Evolutionary conservation across 2,113 vertebrate species (phyloP).

Genomic region (Neofelis nebulosa): DNA sequence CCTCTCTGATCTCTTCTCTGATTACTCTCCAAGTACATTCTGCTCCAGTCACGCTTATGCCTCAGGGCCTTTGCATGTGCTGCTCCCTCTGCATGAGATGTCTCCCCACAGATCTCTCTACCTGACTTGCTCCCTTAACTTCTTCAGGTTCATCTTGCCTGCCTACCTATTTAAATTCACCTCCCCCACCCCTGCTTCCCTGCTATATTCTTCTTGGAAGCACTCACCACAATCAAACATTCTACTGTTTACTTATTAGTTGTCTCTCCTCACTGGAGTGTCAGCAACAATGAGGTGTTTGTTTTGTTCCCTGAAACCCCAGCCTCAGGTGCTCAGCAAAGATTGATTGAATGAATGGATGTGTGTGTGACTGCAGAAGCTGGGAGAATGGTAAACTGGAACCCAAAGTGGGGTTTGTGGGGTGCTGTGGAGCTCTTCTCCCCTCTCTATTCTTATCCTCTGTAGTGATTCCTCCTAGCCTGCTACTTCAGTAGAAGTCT

Average conservation of each 20-base stretch:
- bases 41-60: neutral
- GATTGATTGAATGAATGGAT: neutral
- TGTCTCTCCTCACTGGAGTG: neutral
- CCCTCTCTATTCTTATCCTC: neutral
- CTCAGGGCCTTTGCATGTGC: neutral
- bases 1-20: neutral
- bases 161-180: conserved; percentile 7
- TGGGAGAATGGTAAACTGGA: neutral
- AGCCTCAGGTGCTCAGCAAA: neutral
- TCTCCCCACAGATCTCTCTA: neutral
- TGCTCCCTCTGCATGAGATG: neutral
- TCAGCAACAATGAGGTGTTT: neutral
- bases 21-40: neutral
- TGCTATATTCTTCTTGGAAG: neutral
- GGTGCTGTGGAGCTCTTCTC: neutral
- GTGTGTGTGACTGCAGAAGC: neutral
- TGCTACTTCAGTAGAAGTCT: neutral
- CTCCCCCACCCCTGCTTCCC: neutral
- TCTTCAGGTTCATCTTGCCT: neutral
- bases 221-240: neutral
- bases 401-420: neutral
- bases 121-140: neutral
- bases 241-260: neutral
- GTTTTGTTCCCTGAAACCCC: neutral
- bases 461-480: neutral